These are phyloP conservation scores for Chaetodon trifasciatus DNA, from an alignment of 2,797 vertebrate species.

Conservation along the genomic window DNA sequence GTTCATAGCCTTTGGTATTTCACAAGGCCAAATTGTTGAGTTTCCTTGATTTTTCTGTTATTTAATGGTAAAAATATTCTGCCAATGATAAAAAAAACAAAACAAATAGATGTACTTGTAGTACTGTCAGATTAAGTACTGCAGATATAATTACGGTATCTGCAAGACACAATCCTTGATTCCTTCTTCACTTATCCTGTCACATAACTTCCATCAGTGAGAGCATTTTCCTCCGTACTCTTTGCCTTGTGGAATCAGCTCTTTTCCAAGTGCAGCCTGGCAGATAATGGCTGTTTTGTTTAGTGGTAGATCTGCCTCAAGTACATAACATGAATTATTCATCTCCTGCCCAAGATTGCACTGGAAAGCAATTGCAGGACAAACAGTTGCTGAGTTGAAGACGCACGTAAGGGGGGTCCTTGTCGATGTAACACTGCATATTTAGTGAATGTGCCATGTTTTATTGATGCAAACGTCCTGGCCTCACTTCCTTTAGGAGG, in stretches of 20 bases:
- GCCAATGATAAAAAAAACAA: not conserved
- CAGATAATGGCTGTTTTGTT: slow-evolving; percentile 83
- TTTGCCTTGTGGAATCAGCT: slow-evolving; percentile 58
- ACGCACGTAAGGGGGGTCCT: slow-evolving; percentile 54
- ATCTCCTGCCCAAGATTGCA: slow-evolving; percentile 66
- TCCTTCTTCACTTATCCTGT: not conserved
- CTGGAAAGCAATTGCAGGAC: slow-evolving; percentile 72
- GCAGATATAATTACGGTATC: not conserved
- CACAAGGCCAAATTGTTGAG: not conserved
- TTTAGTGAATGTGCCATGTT: slow-evolving; percentile 75
- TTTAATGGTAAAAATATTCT: slow-evolving; percentile 3
- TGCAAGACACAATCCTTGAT: not conserved
- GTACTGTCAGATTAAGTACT: not conserved
- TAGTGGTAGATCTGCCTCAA: slow-evolving; percentile 71
- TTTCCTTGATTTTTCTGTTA: not conserved
- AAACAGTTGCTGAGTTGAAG: slow-evolving; percentile 69
- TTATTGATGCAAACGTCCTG: slow-evolving; percentile 77
- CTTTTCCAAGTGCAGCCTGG: slow-evolving; percentile 69
- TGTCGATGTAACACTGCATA: slow-evolving; percentile 68
- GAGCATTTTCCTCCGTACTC: slow-evolving; percentile 29
- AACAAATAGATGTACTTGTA: not conserved
- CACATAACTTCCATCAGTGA: slow-evolving; percentile 31
- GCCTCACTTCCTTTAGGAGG: slow-evolving; percentile 62
- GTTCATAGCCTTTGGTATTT: not conserved
- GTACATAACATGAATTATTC: slow-evolving; percentile 81